These are phyloP conservation scores for Metridium senile DNA, from an alignment of 92 coral and sea anemone species.

Conservation along the genomic window DNA sequence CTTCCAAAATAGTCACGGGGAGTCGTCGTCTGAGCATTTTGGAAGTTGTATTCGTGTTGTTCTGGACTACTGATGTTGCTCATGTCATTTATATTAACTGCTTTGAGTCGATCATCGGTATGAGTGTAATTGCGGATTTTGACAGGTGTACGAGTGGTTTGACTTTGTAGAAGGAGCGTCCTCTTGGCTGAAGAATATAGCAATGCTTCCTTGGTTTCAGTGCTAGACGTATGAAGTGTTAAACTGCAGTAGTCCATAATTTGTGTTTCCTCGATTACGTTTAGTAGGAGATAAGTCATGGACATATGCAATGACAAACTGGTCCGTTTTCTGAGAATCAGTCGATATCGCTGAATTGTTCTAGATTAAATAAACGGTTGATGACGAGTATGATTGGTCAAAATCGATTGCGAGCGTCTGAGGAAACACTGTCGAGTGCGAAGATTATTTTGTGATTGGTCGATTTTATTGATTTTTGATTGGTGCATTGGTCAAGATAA, in stretches of 20 bases:
- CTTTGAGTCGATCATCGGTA: constrained; percentile 38
- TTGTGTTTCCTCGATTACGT: constrained; percentile 41
- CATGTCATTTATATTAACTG: constrained; percentile 57
- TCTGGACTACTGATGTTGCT: constrained; percentile 37
- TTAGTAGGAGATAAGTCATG: constrained; percentile 43
- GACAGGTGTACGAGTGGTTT: constrained; percentile 39
- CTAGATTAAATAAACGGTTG: neutral
- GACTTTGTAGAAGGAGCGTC: constrained; percentile 34
- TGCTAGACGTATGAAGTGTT: constrained; percentile 38
- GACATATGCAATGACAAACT: constrained; percentile 27
- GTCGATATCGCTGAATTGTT: neutral
- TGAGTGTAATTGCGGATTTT: constrained; percentile 37
- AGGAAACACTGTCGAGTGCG: neutral
- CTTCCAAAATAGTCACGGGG: constrained; percentile 39
- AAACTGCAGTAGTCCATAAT: constrained; percentile 45
- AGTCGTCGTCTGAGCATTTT: constrained; percentile 24
- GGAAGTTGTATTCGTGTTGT: constrained; percentile 41
- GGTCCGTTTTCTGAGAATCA: neutral
- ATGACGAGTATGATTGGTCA: neutral
- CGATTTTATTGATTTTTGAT: constrained; percentile 4
- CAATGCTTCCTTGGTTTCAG: constrained; percentile 32
- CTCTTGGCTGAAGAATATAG: constrained; percentile 49
- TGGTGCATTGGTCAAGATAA: neutral
- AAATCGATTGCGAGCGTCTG: neutral
- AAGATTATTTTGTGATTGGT: constrained; percentile 5